These are phyloP conservation scores for Cetonia aurata DNA, from an alignment of 2,888 invertebrate species.

Conservation along the genomic window DNA sequence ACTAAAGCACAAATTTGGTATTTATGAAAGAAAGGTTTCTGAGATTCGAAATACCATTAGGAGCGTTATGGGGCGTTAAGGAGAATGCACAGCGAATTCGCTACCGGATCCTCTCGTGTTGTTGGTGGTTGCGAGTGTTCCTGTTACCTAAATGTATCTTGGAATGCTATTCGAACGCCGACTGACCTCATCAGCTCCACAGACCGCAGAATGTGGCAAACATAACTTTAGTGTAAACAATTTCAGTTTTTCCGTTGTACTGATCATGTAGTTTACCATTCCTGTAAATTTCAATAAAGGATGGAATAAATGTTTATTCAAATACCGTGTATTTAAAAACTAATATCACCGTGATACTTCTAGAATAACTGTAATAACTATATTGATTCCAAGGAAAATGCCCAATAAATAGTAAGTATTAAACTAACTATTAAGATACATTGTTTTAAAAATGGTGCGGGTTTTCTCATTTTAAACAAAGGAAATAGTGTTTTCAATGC, in stretches of 20 bases:
- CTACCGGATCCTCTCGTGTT: constrained; percentile 50
- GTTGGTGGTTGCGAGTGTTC: constrained; percentile 53
- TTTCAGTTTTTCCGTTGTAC: constrained; percentile 41
- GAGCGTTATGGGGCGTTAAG: constrained; percentile 58
- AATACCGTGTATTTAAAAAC: no score
- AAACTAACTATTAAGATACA: no score
- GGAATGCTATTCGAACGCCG: constrained; percentile 48
- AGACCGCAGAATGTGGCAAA: constrained; percentile 41
- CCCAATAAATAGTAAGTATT: no score
- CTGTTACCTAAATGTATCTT: constrained; percentile 51
- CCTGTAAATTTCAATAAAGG: no score
- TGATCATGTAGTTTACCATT: constrained; percentile 19
- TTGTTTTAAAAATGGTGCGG: no score
- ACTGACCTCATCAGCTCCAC: constrained; percentile 50
- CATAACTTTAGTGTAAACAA: constrained; percentile 43
- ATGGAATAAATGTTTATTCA: no score
- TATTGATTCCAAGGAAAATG: no score
- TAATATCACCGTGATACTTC: no score
- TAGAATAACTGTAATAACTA: no score
- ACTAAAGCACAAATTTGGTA: constrained; percentile 54
- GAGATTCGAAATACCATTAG: constrained; percentile 56
- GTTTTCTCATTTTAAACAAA: no score
- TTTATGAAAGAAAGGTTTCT: constrained; percentile 55
- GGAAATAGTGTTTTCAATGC: no score
- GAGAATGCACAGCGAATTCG: constrained; percentile 52